Conservation (phyloP, 2,797 vertebrate species). For the Alauda arvensis region DNA sequence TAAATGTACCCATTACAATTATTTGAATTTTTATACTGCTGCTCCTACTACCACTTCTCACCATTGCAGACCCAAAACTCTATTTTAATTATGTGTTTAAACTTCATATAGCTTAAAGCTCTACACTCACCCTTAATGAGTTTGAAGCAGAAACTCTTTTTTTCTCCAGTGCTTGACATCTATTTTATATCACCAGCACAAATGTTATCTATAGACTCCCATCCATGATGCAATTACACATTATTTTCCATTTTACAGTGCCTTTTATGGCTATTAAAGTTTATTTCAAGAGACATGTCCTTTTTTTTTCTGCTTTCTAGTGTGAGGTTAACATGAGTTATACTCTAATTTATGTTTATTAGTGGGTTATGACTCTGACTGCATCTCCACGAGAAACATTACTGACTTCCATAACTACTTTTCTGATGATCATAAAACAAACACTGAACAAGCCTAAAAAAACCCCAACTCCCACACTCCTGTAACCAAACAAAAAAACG, state of each 20-base stretch:
- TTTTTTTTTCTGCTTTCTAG: constrained; percentile 33
- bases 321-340: constrained; percentile 65
- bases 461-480: rapidly evolving
- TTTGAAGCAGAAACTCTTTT: not conserved
- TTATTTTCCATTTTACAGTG: constrained; percentile 56
- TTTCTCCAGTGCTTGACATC: not conserved
- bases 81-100: not conserved
- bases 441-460: constrained; percentile 58
- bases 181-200: constrained; percentile 9
- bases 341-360: constrained; percentile 59
- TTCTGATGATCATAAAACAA: constrained; percentile 66
- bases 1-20: not conserved
- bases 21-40: not conserved
- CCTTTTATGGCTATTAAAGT: constrained; percentile 62
- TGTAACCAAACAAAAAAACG: not conserved
- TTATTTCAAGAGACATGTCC: constrained; percentile 65
- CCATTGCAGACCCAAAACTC: not conserved
- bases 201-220: not conserved
- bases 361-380: constrained; percentile 54
- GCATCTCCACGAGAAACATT: constrained; percentile 57
- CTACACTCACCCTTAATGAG: not conserved
- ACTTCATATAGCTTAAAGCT: not conserved
- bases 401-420: constrained; percentile 31
- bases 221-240: not conserved
- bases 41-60: not conserved